These are phyloP conservation scores for Alosa sapidissima DNA, from an alignment of 2,797 vertebrate genomes.

Conservation along the genomic window DNA sequence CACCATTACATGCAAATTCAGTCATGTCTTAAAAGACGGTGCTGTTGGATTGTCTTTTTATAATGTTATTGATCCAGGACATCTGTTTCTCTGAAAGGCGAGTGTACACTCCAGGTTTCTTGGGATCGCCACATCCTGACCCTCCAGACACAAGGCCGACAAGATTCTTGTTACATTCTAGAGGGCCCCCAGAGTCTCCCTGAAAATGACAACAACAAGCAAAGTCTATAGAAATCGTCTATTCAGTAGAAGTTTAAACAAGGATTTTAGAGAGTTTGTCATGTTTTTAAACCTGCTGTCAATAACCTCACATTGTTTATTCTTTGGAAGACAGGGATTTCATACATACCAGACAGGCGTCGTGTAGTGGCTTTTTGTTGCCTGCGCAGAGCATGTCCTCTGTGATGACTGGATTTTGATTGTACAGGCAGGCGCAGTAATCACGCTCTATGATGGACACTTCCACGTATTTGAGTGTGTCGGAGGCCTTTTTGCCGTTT, in stretches of 20 bases:
- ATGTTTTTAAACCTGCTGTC: background rate
- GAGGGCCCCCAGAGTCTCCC: slow-evolving; percentile 60
- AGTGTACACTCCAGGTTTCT: slow-evolving; percentile 58
- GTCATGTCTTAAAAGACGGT: slow-evolving; percentile 16
- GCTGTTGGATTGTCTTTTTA: slow-evolving; percentile 48
- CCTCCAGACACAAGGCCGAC: slow-evolving; percentile 55
- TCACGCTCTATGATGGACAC: slow-evolving; percentile 47
- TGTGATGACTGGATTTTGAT: slow-evolving; percentile 42
- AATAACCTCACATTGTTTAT: background rate
- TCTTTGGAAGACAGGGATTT: background rate
- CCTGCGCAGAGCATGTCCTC: slow-evolving; percentile 59
- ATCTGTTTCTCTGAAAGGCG: slow-evolving; percentile 51
- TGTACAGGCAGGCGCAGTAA: slow-evolving; percentile 48
- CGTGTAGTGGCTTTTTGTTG: slow-evolving; percentile 38
- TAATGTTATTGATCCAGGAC: slow-evolving; percentile 50
- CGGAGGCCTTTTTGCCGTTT: accelerated
- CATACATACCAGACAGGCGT: slow-evolving; percentile 53
- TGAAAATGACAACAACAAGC: slow-evolving; percentile 39
- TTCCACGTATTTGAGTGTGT: slow-evolving; percentile 48
- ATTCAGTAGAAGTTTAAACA: background rate
- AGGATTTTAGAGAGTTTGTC: background rate
- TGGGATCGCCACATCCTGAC: slow-evolving; percentile 45
- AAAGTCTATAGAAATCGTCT: too few species aligned
- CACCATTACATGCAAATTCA: background rate
- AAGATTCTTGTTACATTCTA: slow-evolving; percentile 50